These are phyloP conservation scores for Eristalis intricaria DNA, from an alignment of 2,888 invertebrate genomes.

Conservation along the genomic window DNA sequence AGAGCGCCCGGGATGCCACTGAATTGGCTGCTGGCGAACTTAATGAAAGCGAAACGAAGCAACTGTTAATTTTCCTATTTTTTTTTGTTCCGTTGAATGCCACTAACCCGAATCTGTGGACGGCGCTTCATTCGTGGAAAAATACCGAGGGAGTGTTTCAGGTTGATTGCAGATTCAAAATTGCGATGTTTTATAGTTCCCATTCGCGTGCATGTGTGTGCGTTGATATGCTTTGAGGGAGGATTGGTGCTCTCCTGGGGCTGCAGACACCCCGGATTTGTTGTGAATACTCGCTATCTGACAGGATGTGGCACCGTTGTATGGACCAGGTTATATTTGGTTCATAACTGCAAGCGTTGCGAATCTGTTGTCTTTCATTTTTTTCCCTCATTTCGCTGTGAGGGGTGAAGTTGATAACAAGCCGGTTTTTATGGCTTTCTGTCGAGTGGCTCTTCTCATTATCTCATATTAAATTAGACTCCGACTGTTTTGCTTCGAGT, in stretches of 20 bases:
- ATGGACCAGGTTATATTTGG: constrained; percentile 10
- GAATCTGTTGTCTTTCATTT: not conserved
- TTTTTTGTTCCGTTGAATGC: not conserved
- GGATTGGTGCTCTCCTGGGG: constrained; percentile 16
- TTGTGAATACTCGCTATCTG: constrained; percentile 17
- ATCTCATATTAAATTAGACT: constrained; percentile 8
- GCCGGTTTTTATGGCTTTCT: not conserved
- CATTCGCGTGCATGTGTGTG: constrained; percentile 10
- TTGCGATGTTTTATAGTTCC: constrained; percentile 46
- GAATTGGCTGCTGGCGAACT: not conserved
- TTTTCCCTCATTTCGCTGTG: constrained; percentile 32
- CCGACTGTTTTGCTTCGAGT: not conserved
- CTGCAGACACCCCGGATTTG: constrained; percentile 55
- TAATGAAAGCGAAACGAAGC: constrained; percentile 41
- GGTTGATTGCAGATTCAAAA: constrained; percentile 63
- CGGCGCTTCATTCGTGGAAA: constrained; percentile 16
- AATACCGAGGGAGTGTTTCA: constrained; percentile 21
- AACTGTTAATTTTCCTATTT: constrained; percentile 28
- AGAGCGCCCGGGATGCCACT: constrained; percentile 29
- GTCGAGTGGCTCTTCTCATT: constrained; percentile 26
- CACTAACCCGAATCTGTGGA: constrained; percentile 23
- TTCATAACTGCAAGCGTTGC: constrained; percentile 18
- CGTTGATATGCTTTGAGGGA: not conserved
- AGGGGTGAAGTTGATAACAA: not conserved
- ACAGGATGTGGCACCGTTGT: not conserved